Evolutionary conservation across 2,888 invertebrate species (phyloP).

Genomic region (Reticulitermes lucifugus): DNA sequence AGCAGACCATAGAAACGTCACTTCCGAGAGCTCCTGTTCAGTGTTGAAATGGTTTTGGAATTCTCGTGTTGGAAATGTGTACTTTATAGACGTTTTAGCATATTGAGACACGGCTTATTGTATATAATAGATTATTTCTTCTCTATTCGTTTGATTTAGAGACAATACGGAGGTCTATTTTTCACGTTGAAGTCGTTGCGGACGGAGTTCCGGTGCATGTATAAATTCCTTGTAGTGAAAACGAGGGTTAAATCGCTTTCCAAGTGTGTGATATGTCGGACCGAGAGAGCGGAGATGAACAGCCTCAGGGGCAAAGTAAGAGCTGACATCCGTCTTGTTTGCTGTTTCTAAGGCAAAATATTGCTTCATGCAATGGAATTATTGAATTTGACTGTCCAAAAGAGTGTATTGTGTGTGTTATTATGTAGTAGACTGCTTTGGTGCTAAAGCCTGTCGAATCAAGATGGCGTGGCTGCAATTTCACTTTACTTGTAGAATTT

Average conservation of each 20-base stretch:
- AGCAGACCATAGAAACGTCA: conserved; percentile 49
- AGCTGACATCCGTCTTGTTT: conserved; percentile 51
- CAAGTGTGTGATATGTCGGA: conserved; percentile 59
- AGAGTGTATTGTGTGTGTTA: conserved; percentile 32
- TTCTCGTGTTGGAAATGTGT: conserved; percentile 9
- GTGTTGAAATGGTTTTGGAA: neutral
- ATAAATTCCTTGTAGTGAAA: conserved; percentile 54
- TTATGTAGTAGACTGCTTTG: conserved; percentile 34
- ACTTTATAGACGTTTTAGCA: neutral
- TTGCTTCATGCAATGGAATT: conserved; percentile 32
- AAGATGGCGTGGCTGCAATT: conserved; percentile 54
- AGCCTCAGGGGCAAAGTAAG: conserved; percentile 62
- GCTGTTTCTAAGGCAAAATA: conserved; percentile 40
- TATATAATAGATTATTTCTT: neutral
- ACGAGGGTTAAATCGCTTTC: conserved; percentile 56
- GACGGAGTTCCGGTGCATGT: conserved; percentile 53
- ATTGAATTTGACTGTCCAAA: conserved; percentile 35
- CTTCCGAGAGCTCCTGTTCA: conserved; percentile 41
- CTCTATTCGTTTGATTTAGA: neutral
- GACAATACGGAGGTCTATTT: conserved; percentile 48
- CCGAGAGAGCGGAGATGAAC: conserved; percentile 62
- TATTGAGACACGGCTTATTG: neutral
- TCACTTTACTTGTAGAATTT: conserved; percentile 43
- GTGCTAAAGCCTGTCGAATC: conserved; percentile 53
- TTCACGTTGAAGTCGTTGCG: conserved; percentile 44